Conservation (phyloP, 1,140 invertebrate species). For the Matsumurasca onukii region DNA sequence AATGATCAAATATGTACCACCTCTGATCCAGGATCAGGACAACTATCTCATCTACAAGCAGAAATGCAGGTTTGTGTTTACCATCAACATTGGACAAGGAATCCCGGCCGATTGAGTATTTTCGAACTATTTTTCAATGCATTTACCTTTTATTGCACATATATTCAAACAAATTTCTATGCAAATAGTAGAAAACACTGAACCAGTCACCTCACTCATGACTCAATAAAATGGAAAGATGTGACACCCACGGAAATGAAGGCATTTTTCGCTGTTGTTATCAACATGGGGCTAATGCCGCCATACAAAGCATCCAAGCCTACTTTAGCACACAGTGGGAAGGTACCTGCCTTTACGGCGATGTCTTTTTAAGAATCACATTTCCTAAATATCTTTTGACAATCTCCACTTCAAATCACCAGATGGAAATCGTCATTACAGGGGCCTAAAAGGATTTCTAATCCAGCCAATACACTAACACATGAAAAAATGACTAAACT, state of each 20-base stretch:
- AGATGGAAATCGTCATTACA: not conserved
- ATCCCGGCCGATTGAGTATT: not conserved
- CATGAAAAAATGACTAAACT: not conserved
- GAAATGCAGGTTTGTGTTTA: not conserved
- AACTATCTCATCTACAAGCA: not conserved
- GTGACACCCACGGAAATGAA: not conserved
- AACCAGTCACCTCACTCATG: not conserved
- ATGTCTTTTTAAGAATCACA: not conserved
- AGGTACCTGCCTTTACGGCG: not conserved
- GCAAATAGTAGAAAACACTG: not conserved
- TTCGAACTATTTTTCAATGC: constrained; percentile 10
- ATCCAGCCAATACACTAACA: not conserved
- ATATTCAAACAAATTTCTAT: constrained; percentile 8
- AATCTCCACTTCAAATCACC: constrained; percentile 9
- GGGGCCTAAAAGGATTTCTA: not conserved
- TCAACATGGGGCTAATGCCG: constrained; percentile 10
- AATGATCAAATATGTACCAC: not conserved
- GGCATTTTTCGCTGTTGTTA: constrained; percentile 10
- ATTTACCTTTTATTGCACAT: not conserved
- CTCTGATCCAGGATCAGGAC: not conserved
- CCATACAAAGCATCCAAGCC: not conserved
- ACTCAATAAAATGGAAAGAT: not conserved
- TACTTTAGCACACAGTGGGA: constrained; percentile 11
- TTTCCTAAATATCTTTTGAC: not conserved
- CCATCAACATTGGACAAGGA: not conserved